Evolutionary conservation across 1,140 invertebrate species (phyloP).

Genomic region (Eueides isabella): DNA sequence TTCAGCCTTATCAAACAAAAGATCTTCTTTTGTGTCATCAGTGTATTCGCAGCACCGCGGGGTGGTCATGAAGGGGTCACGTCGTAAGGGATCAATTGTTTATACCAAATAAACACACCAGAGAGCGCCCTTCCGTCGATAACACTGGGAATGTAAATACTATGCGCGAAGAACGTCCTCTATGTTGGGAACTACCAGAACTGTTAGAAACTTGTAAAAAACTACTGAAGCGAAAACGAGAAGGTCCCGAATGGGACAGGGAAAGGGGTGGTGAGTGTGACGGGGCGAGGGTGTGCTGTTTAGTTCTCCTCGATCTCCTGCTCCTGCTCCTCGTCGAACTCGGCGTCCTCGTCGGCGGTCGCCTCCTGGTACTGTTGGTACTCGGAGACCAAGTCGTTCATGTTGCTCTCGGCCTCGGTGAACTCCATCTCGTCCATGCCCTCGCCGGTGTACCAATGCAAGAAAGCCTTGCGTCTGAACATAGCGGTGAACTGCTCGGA

Average conservation of each 20-base stretch:
- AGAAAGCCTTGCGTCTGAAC: slow-evolving; percentile 89
- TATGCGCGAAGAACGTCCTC: slow-evolving; percentile 50
- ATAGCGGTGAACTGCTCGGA: slow-evolving; percentile 90
- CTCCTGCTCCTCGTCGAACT: slow-evolving; percentile 86
- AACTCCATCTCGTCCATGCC: slow-evolving; percentile 81
- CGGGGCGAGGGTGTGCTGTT: slow-evolving; percentile 10
- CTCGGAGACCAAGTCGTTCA: slow-evolving; percentile 83
- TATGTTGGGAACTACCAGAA: slow-evolving; percentile 44
- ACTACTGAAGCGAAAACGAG: slow-evolving; percentile 67
- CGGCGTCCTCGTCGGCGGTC: slow-evolving; percentile 86
- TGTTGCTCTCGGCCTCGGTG: slow-evolving; percentile 47
- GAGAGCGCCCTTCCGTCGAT: slow-evolving; percentile 72
- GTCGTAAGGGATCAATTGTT: slow-evolving; percentile 58
- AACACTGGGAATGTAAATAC: slow-evolving; percentile 69
- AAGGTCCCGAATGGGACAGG: slow-evolving; percentile 49
- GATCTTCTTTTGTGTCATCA: slow-evolving; percentile 75
- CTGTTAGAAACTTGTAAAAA: slow-evolving; percentile 56
- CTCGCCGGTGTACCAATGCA: slow-evolving; percentile 89
- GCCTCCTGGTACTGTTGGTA: slow-evolving; percentile 95
- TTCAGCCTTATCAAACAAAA: slow-evolving; percentile 81
- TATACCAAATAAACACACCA: slow-evolving; percentile 69
- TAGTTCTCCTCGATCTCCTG: slow-evolving; percentile 63
- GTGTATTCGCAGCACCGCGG: slow-evolving; percentile 62
- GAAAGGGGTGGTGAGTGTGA: slow-evolving; percentile 40
- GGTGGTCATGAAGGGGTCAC: slow-evolving; percentile 65